Evolutionary conservation across 2,113 vertebrate genomes (phyloP), one percentile per base, ranked within the genome.

Genomic region (Nettapus auritus): DNA sequence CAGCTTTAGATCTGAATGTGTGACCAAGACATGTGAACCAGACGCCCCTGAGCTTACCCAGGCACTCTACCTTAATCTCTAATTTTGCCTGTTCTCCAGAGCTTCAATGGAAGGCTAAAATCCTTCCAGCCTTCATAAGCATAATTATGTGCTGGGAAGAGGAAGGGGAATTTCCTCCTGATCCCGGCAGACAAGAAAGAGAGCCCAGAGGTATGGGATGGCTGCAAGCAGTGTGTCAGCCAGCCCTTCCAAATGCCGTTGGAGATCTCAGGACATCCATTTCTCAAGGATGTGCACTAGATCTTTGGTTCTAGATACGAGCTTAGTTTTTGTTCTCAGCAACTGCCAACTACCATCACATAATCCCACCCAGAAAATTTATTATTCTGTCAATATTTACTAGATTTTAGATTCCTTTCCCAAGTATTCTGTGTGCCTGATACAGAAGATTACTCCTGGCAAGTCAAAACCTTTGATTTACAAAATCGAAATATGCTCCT

Each of bases 201-300:
- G 55, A 62, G 28, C 46, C 55, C 46, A n/a, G 38, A 60, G 46
- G 26, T 44, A 5, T 6, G 22, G n/a, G 66, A 16, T 36, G 29
- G 62, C 53, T 23, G 22, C 33, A 13, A 20, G 62, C 28, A 53
- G 38, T 38, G 55, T 1, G 1, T 26, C 60, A 52, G 67, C 34
- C 26, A 14, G 52, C 10, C 44, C 33, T 75, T 88, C 10, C 44
- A 44, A 15, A 9, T 9, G 69, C 44, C 31, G 3, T 12, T 50
- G 68, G 42, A 25, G 18, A 6, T 25, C 28, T 46, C 4, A 1
- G 53, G 70, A 4, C 44, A 23, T 6, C 70, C 5, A 0, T n/a
- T 4, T 55, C 69, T 53, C 14, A 8, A 44, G 44, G 69, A 68
- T 23, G n/a, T 1, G 1, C 20, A 8, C 44, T 19, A 19, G 4